Percentiles rank a stretch among this genome's conserved stretches.
Evolutionary conservation across 2,797 vertebrate genomes (phyloP).

Genomic region (Hapalemur alaotrensis): DNA sequence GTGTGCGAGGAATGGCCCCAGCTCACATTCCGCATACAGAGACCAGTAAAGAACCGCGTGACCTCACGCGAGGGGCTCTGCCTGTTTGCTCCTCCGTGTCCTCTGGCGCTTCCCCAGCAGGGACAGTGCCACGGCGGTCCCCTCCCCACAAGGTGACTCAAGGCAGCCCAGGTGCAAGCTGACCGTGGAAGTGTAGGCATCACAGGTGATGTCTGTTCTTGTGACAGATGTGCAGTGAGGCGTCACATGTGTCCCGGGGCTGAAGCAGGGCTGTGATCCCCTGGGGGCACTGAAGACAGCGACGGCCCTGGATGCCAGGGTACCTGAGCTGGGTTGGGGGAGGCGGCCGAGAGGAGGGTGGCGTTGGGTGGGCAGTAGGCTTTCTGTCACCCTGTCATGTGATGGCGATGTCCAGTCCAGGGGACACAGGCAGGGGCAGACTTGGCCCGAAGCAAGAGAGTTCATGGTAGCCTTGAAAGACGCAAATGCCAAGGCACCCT

Average conservation of each 20-base stretch:
- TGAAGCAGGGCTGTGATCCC: fast-evolving
- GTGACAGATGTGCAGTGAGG: neutral
- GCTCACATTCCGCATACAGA: neutral
- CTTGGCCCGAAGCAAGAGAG: fast-evolving
- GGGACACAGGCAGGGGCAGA: neutral
- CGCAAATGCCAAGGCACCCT: fast-evolving
- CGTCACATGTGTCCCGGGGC: neutral
- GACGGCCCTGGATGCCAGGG: fast-evolving
- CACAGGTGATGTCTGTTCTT: neutral
- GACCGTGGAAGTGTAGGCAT: fast-evolving
- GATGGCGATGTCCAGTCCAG: fast-evolving
- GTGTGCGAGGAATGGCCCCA: fast-evolving
- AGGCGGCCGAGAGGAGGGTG: fast-evolving
- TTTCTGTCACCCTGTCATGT: neutral
- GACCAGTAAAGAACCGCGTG: fast-evolving
- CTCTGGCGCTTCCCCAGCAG: neutral
- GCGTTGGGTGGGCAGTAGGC: neutral
- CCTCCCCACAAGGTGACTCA: neutral
- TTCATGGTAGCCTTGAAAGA: neutral
- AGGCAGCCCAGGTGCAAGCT: neutral
- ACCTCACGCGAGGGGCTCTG: neutral
- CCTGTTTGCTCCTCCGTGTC: fast-evolving
- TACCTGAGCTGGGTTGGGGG: no score
- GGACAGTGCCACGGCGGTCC: neutral
- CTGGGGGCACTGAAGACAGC: neutral